Percentiles rank a stretch among this genome's conserved stretches.
These are phyloP conservation scores for Marisa cornuarietis DNA, from an alignment of 1,140 invertebrate species.

Conservation along the genomic window DNA sequence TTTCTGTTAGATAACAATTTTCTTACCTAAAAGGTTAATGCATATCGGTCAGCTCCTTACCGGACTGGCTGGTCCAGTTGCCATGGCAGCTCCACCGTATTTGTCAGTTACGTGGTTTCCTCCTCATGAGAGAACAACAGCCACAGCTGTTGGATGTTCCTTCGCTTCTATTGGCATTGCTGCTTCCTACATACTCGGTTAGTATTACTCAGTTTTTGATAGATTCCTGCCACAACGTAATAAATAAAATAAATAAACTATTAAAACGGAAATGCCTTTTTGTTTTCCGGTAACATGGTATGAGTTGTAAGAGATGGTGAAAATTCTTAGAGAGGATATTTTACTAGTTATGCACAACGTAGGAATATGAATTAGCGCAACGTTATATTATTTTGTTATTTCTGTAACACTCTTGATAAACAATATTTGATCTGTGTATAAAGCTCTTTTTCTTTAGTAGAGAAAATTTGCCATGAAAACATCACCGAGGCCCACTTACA, in stretches of 20 bases:
- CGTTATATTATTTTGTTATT: neutral
- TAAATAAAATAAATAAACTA: no score
- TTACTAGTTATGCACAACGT: neutral
- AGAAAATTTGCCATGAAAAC: no score
- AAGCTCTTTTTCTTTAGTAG: no score
- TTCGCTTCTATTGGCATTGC: slow-evolving; percentile 26
- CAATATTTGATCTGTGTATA: no score
- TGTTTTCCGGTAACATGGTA: neutral
- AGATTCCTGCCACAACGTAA: no score
- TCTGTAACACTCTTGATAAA: no score
- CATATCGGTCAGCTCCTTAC: slow-evolving; percentile 55
- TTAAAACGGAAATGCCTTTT: neutral
- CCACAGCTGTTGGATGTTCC: slow-evolving; percentile 39
- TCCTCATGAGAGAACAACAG: slow-evolving; percentile 53
- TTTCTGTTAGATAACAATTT: no score
- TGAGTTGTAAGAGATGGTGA: slow-evolving; percentile 22
- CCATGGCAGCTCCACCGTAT: slow-evolving; percentile 53
- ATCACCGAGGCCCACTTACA: no score
- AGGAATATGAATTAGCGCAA: neutral
- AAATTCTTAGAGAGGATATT: slow-evolving; percentile 6
- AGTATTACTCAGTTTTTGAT: neutral
- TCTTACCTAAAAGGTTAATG: slow-evolving; percentile 40
- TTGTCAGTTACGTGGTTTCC: slow-evolving; percentile 63
- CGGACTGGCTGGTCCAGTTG: slow-evolving; percentile 56
- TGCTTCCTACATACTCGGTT: slow-evolving; percentile 39